A percentile compares a stretch with the other conserved stretches of the same genome.
Conservation (phyloP, 2,797 vertebrate species). For the Lemur catta region DNA sequence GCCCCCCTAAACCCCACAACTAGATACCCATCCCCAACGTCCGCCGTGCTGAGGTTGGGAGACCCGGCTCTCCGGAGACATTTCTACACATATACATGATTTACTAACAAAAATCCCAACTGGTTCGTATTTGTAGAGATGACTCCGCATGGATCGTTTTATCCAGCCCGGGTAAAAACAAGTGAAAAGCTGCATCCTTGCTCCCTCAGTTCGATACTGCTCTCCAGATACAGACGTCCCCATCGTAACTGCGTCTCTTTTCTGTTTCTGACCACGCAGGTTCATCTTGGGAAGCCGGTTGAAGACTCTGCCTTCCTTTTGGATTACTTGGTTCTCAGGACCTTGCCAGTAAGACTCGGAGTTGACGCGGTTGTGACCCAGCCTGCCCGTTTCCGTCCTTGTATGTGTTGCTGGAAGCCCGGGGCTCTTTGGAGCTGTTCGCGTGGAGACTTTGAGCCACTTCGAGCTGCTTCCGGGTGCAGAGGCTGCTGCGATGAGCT, state of each 20-base stretch:
- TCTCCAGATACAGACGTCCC: rapidly evolving
- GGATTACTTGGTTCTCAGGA: conserved; percentile 72
- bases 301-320: conserved; percentile 68
- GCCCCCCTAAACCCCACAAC: background rate
- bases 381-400: background rate
- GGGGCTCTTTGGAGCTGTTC: conserved; percentile 75
- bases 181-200: rapidly evolving
- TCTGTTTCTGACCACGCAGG: conserved; percentile 71
- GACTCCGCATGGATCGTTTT: background rate
- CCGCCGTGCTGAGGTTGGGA: rapidly evolving
- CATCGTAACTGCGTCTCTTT: background rate
- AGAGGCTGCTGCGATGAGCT: conserved; percentile 84
- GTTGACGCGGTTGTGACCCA: conserved; percentile 71
- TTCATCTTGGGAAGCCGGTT: conserved; percentile 67
- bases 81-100: background rate
- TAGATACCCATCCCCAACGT: rapidly evolving
- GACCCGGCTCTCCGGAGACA: rapidly evolving
- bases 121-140: background rate
- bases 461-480: conserved; percentile 63
- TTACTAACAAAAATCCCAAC: background rate
- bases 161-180: rapidly evolving
- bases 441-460: conserved; percentile 59
- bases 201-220: no score
- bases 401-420: conserved; percentile 74
- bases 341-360: conserved; percentile 73